A percentile compares a stretch with the other conserved stretches of the same genome.
These are phyloP conservation scores for Xenopus petersii DNA, from an alignment of 2,797 vertebrate genomes.

Conservation along the genomic window DNA sequence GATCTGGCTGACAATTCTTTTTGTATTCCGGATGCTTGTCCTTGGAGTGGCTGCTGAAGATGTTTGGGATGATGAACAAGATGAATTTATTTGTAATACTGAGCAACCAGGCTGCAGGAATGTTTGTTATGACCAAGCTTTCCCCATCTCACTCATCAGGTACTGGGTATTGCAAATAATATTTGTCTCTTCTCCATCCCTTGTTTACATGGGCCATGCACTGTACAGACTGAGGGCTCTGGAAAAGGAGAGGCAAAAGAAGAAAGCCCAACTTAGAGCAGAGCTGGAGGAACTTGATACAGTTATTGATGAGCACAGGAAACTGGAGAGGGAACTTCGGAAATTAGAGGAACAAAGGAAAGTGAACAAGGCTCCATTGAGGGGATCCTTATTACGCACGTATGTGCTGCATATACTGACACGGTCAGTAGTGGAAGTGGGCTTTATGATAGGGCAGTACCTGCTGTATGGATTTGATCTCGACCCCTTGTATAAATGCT, in stretches of 20 bases:
- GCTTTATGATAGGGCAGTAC: conserved; percentile 89
- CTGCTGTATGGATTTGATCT: conserved; percentile 86
- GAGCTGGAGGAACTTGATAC: conserved; percentile 78
- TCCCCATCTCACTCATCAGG: conserved; percentile 90
- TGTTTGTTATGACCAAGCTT: conserved; percentile 90
- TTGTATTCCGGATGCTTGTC: conserved; percentile 93
- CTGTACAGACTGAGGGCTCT: conserved; percentile 84
- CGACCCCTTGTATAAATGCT: conserved; percentile 84
- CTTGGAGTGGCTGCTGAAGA: conserved; percentile 90
- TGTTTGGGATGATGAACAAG: conserved; percentile 93
- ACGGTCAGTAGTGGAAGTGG: conserved; percentile 85
- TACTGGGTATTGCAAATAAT: conserved; percentile 96
- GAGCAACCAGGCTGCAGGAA: conserved; percentile 92
- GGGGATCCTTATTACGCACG: conserved; percentile 84
- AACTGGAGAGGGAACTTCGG: conserved; percentile 80
- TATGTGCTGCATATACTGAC: conserved; percentile 92
- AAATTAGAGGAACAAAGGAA: conserved; percentile 88
- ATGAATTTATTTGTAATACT: conserved; percentile 90
- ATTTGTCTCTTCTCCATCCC: conserved; percentile 89
- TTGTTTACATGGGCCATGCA: conserved; percentile 93
- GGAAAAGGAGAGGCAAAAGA: conserved; percentile 84
- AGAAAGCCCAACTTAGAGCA: conserved; percentile 77
- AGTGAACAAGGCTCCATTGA: conserved; percentile 86
- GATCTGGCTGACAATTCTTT: conserved; percentile 95
- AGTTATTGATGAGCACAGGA: conserved; percentile 73